Percentiles rank a stretch among this genome's conserved stretches.
These are phyloP conservation scores for Terrapene triunguis DNA, from an alignment of 2,113 vertebrate species.

Conservation along the genomic window DNA sequence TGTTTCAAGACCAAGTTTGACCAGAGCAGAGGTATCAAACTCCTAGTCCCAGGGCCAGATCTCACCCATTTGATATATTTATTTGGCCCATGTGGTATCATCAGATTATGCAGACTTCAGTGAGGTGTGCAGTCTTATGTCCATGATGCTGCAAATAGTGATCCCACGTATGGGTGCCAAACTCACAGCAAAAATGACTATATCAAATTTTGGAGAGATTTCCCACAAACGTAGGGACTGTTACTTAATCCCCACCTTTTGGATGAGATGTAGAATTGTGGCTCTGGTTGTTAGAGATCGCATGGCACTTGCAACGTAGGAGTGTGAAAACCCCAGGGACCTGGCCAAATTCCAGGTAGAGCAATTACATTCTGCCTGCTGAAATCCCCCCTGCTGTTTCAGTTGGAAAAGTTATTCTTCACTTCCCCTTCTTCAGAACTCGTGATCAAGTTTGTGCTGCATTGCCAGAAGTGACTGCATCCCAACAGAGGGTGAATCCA, in stretches of 20 bases:
- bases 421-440: background rate
- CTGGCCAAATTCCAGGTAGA: background rate
- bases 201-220: constrained; percentile 53
- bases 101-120: background rate
- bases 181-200: constrained; percentile 27
- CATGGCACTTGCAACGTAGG: background rate
- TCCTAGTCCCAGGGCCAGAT: background rate
- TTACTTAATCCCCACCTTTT: constrained; percentile 66
- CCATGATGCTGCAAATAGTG: constrained; percentile 9
- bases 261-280: constrained; percentile 40
- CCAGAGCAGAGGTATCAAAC: background rate
- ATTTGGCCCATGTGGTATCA: background rate
- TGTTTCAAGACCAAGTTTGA: background rate
- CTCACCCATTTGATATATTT: background rate
- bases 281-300: background rate
- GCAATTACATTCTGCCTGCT: constrained; percentile 7
- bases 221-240: background rate
- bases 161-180: constrained; percentile 38
- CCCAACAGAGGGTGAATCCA: background rate
- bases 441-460: background rate
- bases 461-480: background rate
- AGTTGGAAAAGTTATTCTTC: background rate
- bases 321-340: constrained; percentile 2
- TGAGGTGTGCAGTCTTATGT: constrained; percentile 11
- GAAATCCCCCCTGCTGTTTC: background rate